Percentiles rank a stretch among this genome's conserved stretches.
phyloP scores from a whole-genome alignment of 2,888 invertebrate genomes.

The Nomada lathburiana region DNA sequence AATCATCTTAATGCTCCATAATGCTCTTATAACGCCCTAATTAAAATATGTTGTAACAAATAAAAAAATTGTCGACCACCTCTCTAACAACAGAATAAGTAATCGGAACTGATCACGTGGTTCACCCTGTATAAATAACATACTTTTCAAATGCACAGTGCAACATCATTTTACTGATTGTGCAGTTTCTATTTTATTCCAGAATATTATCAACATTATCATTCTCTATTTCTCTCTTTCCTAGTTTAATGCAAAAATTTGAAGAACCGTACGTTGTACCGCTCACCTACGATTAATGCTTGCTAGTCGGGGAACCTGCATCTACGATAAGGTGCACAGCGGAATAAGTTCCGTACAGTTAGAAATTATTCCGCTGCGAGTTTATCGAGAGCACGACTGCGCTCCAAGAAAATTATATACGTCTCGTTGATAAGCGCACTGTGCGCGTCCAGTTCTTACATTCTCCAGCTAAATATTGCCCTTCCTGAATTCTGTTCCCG shows the following conservation, averaged over 20 bases:
- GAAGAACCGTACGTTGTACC: slow-evolving; percentile 51
- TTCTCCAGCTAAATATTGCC: slow-evolving; percentile 13
- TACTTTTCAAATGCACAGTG: neutral
- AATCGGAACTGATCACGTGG: too few species aligned
- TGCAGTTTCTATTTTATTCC: neutral
- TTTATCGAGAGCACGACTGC: slow-evolving; percentile 52
- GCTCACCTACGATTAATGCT: slow-evolving; percentile 47
- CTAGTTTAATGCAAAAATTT: slow-evolving; percentile 26
- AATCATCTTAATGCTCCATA: too few species aligned
- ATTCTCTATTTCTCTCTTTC: neutral
- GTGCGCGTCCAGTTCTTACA: slow-evolving; percentile 24
- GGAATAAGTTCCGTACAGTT: slow-evolving; percentile 46
- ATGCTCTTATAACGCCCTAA: too few species aligned
- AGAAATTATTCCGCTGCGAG: slow-evolving; percentile 43
- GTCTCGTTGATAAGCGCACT: slow-evolving; percentile 40
- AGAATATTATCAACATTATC: neutral
- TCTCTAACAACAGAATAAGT: too few species aligned
- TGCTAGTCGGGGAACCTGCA: slow-evolving; percentile 42
- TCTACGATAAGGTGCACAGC: slow-evolving; percentile 36
- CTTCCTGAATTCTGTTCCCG: neutral
- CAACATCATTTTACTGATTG: neutral
- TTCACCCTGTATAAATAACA: too few species aligned
- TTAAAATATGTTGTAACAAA: too few species aligned
- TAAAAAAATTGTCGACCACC: too few species aligned
- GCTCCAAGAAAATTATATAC: slow-evolving; percentile 38